These are phyloP conservation scores for Fringilla coelebs DNA, from an alignment of 2,797 vertebrate species.

Conservation along the genomic window DNA sequence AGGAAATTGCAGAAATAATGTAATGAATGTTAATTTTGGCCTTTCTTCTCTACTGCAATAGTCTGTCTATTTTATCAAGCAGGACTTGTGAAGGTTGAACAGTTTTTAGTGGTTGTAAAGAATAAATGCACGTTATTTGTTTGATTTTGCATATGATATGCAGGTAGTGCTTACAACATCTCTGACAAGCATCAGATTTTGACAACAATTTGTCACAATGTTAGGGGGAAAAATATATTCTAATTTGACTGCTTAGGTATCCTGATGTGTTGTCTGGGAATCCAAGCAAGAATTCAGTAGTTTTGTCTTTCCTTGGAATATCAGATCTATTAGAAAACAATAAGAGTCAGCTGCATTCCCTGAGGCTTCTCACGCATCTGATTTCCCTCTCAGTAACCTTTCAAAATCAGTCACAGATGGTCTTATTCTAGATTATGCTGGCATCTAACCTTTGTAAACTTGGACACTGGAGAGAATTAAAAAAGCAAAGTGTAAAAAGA, in stretches of 20 bases:
- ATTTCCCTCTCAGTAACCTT: slow-evolving; percentile 67
- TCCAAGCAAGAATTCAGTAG: not conserved
- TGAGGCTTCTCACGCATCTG: not conserved
- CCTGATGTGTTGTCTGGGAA: not conserved
- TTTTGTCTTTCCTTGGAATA: not conserved
- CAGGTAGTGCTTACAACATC: not conserved
- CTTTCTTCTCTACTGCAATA: not conserved
- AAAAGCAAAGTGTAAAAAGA: slow-evolving; percentile 53
- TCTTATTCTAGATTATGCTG: slow-evolving; percentile 66
- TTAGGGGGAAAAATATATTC: not conserved
- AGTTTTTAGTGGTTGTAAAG: not conserved
- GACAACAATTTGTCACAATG: not conserved
- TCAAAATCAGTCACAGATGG: slow-evolving; percentile 62
- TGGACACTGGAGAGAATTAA: slow-evolving; percentile 40
- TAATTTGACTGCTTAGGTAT: not conserved
- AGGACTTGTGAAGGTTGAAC: not conserved
- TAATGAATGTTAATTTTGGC: not conserved
- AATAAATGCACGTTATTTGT: not conserved
- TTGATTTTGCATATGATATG: not conserved
- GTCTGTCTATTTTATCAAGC: not conserved
- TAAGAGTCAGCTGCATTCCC: not conserved
- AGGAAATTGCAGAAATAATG: not conserved
- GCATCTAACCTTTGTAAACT: slow-evolving; percentile 72
- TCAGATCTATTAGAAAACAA: slow-evolving; percentile 14
- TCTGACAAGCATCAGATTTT: not conserved